These are phyloP conservation scores for Apotomis turbidana DNA, from an alignment of 2,888 invertebrate species.

Conservation along the genomic window DNA sequence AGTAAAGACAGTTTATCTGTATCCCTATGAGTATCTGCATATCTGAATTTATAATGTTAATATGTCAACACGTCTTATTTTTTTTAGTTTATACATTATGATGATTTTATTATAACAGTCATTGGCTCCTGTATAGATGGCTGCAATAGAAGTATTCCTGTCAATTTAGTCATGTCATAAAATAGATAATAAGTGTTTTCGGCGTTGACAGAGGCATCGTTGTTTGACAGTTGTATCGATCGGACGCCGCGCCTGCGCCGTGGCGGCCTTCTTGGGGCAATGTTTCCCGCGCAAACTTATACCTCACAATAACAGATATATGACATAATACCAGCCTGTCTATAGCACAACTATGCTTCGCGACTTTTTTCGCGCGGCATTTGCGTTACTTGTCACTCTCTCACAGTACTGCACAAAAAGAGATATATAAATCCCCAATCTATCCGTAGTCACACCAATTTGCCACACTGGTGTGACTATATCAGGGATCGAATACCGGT, in stretches of 20 bases:
- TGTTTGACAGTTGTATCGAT: slow-evolving; percentile 60
- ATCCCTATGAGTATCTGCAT: background rate
- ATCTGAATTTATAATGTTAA: background rate
- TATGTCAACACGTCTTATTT: background rate
- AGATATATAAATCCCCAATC: too few relatives aligned
- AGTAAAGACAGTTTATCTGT: background rate
- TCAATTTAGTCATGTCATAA: background rate
- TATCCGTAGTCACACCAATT: too few relatives aligned
- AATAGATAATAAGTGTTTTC: slow-evolving; percentile 18
- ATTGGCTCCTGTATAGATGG: too few relatives aligned
- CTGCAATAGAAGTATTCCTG: background rate
- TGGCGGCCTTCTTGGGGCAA: background rate
- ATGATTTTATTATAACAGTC: too few relatives aligned
- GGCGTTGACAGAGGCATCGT: slow-evolving; percentile 12
- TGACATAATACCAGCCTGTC: too few relatives aligned
- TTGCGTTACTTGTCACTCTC: too few relatives aligned
- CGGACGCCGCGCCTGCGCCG: slow-evolving; percentile 58
- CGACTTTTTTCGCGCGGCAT: too few relatives aligned
- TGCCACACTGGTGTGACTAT: too few relatives aligned
- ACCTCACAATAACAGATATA: background rate
- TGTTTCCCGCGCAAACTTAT: slow-evolving; percentile 34
- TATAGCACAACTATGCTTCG: too few relatives aligned
- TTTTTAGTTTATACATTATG: background rate
- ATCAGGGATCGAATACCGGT: too few relatives aligned
- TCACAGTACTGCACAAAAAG: too few relatives aligned